Percentiles rank a stretch among this genome's conserved stretches.
Conservation (phyloP, 1,140 invertebrate species). For the Hyposmocoma kahamanoa region DNA sequence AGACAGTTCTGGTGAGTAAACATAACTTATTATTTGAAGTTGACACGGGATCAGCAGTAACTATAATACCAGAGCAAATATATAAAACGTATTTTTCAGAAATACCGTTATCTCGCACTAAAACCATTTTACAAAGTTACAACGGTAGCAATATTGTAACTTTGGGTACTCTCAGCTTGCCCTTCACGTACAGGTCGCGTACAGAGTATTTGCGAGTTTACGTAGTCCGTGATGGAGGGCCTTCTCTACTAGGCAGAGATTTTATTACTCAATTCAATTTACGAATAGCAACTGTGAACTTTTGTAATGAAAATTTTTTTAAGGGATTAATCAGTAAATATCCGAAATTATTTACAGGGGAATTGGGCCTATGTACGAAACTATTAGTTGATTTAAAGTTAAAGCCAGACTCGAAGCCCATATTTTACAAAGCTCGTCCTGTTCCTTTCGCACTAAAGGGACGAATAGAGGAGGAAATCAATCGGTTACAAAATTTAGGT, state of each 20-base stretch:
- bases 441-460: neutral
- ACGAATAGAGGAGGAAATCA: neutral
- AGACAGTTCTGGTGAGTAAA: constrained; percentile 10
- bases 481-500: constrained; percentile 4
- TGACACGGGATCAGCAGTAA: constrained; percentile 29
- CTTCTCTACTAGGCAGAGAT: constrained; percentile 13
- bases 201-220: constrained; percentile 2
- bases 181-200: constrained; percentile 2
- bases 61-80: constrained; percentile 16
- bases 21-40: constrained; percentile 21
- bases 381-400: neutral
- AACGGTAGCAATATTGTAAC: constrained; percentile 1
- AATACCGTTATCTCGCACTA: constrained; percentile 6
- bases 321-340: neutral
- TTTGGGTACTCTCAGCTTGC: neutral
- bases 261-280: constrained; percentile 12
- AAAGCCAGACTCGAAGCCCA: neutral
- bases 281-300: constrained; percentile 11
- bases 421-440: constrained; percentile 3
- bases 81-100: constrained; percentile 20
- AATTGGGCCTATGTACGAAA: neutral
- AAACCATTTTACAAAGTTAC: constrained; percentile 10
- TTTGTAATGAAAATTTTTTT: constrained; percentile 3
- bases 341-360: neutral
- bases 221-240: constrained; percentile 10